phyloP scores from a whole-genome alignment of 2,113 vertebrate genomes.

The Phalacrocorax carbo region DNA sequence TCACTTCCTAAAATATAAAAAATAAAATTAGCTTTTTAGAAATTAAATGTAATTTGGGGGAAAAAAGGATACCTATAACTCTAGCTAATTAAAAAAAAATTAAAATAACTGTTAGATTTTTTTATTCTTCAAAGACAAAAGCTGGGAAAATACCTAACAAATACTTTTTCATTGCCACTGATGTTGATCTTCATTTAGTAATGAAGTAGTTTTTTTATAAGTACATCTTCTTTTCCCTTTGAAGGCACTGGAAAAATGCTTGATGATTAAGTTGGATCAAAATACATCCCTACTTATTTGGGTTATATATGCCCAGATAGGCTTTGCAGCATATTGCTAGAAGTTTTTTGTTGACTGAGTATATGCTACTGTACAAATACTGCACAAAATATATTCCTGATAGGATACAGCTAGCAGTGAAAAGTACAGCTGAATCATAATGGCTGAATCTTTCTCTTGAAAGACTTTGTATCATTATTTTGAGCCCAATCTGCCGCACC shows the following conservation, averaged over 20 bases:
- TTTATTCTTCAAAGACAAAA: not conserved
- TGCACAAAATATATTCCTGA: not conserved
- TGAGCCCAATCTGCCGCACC: not conserved
- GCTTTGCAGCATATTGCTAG: not conserved
- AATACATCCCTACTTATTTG: not conserved
- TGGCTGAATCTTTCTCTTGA: not conserved
- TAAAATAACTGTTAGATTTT: fast-evolving
- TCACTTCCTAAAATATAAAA: not conserved
- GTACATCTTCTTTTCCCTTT: not conserved
- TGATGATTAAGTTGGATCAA: not conserved
- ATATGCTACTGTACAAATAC: too few species aligned
- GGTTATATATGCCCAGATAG: too few species aligned
- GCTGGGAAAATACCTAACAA: not conserved
- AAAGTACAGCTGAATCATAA: not conserved
- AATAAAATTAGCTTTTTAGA: not conserved
- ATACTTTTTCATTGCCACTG: not conserved
- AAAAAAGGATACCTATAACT: not conserved
- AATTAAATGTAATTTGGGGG: fast-evolving
- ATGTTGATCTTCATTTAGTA: not conserved
- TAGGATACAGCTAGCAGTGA: not conserved
- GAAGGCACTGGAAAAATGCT: not conserved
- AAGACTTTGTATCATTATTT: not conserved
- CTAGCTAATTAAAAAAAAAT: not conserved
- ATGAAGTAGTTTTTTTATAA: not conserved
- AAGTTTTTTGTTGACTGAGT: not conserved